Evolutionary conservation across 2,888 invertebrate species (phyloP).

Genomic region (Mythimna loreyi): DNA sequence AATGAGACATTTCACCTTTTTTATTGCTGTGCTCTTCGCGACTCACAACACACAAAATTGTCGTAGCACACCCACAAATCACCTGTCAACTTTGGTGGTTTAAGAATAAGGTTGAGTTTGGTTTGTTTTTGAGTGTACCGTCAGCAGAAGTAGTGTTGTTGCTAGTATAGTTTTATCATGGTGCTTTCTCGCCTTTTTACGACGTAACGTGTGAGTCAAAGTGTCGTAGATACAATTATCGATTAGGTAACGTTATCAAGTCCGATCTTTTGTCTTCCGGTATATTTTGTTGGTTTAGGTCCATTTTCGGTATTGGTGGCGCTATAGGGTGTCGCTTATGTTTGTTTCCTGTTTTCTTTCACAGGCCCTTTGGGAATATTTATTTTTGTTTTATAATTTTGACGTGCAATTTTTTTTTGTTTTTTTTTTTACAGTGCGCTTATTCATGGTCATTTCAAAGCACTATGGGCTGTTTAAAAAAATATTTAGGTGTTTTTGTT

Average conservation of each 20-base stretch:
- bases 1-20: slow-evolving; percentile 90
- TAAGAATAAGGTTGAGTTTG: slow-evolving; percentile 59
- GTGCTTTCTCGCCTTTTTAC: slow-evolving; percentile 91
- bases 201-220: slow-evolving; percentile 87
- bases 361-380: slow-evolving; percentile 50
- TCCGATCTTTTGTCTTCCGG: slow-evolving; percentile 90
- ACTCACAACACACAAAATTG: slow-evolving; percentile 78
- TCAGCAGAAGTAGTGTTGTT: slow-evolving; percentile 57
- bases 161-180: slow-evolving; percentile 86
- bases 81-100: slow-evolving; percentile 28
- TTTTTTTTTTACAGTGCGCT: neutral
- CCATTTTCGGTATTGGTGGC: slow-evolving; percentile 80
- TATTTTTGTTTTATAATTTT: slow-evolving; percentile 19
- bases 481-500: neutral
- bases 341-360: slow-evolving; percentile 77
- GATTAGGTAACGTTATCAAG: slow-evolving; percentile 90
- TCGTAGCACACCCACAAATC: slow-evolving; percentile 23
- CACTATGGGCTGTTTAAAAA: neutral
- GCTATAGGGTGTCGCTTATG: slow-evolving; percentile 70
- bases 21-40: slow-evolving; percentile 89
- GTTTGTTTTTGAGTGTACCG: neutral
- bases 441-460: neutral
- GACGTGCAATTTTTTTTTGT: neutral
- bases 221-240: slow-evolving; percentile 91
- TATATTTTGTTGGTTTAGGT: slow-evolving; percentile 87